A percentile compares a stretch with the other conserved stretches of the same genome.
Evolutionary conservation across 2,113 vertebrate species (phyloP).

Genomic region (Cyanistes caeruleus): DNA sequence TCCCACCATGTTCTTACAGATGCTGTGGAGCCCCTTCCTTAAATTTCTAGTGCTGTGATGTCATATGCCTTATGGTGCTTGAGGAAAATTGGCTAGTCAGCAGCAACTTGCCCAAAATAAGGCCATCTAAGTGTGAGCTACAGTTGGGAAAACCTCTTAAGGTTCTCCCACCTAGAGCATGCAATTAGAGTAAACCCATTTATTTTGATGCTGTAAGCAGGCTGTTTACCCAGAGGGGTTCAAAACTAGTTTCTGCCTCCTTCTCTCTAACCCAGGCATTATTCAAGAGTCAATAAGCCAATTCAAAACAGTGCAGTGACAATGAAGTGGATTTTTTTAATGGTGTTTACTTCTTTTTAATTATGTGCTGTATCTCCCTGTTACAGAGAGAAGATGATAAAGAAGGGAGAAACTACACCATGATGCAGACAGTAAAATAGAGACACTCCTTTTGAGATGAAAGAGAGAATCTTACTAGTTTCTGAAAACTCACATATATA

Average conservation of each 20-base stretch:
- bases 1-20: not conserved
- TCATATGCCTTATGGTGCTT: not conserved
- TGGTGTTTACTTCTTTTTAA: conserved; percentile 35
- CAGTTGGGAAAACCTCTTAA: not conserved
- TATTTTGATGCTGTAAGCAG: not conserved
- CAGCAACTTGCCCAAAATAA: not conserved
- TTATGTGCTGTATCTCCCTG: not conserved
- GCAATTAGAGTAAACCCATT: not conserved
- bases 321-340: not conserved
- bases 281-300: conserved; percentile 30
- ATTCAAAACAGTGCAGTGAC: conserved; percentile 19
- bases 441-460: conserved; percentile 23
- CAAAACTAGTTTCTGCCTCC: not conserved
- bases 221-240: not conserved
- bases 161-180: not conserved
- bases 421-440: conserved; percentile 25
- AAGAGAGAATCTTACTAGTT: conserved; percentile 1
- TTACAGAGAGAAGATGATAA: not conserved
- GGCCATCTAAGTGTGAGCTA: not conserved
- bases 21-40: not conserved
- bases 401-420: not conserved
- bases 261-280: not conserved
- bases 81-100: not conserved
- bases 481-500: not conserved
- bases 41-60: not conserved